phyloP scores from a whole-genome alignment of 2,797 vertebrate genomes.

The Poeciliopsis presidionis region DNA sequence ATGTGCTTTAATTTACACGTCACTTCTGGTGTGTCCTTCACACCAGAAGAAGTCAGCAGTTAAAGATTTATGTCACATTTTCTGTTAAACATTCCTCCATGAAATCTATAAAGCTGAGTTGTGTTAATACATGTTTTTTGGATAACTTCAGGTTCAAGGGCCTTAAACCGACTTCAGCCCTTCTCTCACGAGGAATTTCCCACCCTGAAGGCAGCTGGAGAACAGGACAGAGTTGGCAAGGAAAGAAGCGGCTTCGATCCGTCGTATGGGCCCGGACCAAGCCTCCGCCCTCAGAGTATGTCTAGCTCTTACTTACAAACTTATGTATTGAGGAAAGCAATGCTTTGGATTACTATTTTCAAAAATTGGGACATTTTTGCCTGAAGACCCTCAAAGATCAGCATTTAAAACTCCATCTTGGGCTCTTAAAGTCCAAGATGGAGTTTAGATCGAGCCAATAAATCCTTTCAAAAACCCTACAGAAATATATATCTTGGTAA shows the following conservation, averaged over 20 bases:
- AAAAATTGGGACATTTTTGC: not conserved
- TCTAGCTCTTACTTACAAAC: slow-evolving; percentile 71
- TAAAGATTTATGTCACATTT: not conserved
- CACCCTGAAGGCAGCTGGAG: slow-evolving; percentile 99
- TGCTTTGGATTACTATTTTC: not conserved
- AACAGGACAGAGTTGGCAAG: slow-evolving; percentile 99
- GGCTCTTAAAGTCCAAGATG: not conserved
- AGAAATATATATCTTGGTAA: not conserved
- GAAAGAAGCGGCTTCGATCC: slow-evolving; percentile 99
- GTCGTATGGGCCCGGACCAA: slow-evolving; percentile 99
- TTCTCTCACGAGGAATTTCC: slow-evolving; percentile 99
- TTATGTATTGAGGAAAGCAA: slow-evolving; percentile 5
- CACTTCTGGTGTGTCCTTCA: too few species aligned
- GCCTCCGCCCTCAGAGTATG: slow-evolving; percentile 98
- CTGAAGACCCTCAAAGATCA: not conserved
- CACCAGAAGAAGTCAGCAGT: not conserved
- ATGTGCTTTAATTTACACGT: not conserved
- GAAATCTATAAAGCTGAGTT: too few species aligned
- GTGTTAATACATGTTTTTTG: not conserved
- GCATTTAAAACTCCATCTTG: not conserved
- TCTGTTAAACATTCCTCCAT: not conserved
- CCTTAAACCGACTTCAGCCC: slow-evolving; percentile 99
- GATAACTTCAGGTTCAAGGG: slow-evolving; percentile 92
- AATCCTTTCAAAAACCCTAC: not conserved
- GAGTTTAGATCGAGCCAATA: not conserved